Conservation (phyloP, 2,113 vertebrate genomes). For the Rostratula benghalensis region DNA sequence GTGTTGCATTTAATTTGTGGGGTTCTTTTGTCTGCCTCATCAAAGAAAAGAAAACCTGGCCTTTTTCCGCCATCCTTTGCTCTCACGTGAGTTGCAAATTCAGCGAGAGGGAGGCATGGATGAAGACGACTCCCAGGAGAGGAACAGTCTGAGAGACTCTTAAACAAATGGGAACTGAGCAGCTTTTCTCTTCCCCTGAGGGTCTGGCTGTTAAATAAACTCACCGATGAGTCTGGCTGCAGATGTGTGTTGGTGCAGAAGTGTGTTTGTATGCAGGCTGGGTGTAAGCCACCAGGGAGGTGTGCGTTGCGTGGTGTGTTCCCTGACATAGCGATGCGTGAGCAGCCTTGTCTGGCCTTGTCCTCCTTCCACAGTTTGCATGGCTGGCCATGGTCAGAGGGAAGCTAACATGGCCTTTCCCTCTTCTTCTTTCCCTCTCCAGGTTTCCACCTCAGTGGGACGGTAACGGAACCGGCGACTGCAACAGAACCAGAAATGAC, state of each 20-base stretch:
- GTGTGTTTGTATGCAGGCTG: background rate
- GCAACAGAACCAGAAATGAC: conserved; percentile 90
- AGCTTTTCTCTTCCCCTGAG: background rate
- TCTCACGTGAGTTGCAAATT: conserved; percentile 25
- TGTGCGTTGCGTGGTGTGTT: background rate
- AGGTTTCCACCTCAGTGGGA: conserved; percentile 98
- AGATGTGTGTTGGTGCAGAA: background rate
- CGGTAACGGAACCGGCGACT: conserved; percentile 88
- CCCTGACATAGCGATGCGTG: accelerated
- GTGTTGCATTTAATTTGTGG: background rate
- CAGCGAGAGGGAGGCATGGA: background rate
- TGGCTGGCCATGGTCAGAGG: background rate
- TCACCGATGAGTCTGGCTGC: background rate
- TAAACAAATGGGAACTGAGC: conserved; percentile 39
- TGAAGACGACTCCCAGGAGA: conserved; percentile 52
- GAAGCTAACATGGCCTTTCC: background rate
- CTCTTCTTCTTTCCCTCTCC: conserved; percentile 38
- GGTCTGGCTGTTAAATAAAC: conserved; percentile 51
- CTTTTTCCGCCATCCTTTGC: background rate
- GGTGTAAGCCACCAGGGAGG: background rate
- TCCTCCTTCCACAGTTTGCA: background rate
- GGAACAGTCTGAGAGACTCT: conserved; percentile 34
- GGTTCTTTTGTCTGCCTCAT: background rate
- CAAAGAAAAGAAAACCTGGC: conserved; percentile 16
- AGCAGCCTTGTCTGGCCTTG: background rate